A percentile compares a stretch with the other conserved stretches of the same genome.
Evolutionary conservation across 2,888 invertebrate genomes (phyloP).

Genomic region (Cheiracanthium punctorium): DNA sequence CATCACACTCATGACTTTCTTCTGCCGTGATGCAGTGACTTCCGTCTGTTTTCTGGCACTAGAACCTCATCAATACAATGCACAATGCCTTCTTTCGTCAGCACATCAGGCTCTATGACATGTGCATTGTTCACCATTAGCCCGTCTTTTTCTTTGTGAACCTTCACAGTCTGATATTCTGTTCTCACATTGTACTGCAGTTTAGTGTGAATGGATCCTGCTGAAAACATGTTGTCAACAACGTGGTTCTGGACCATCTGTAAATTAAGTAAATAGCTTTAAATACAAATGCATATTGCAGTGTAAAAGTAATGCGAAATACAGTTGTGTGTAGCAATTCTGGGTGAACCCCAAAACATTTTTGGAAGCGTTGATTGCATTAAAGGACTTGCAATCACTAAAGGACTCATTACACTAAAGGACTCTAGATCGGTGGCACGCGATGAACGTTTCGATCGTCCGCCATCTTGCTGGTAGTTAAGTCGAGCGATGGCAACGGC

Average conservation of each 20-base stretch:
- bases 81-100: conserved; percentile 78
- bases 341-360: no score
- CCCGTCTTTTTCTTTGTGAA: conserved; percentile 75
- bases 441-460: no score
- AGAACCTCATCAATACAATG: conserved; percentile 78
- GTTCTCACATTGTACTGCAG: conserved; percentile 75
- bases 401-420: no score
- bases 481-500: no score
- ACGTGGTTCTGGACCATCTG: conserved; percentile 78
- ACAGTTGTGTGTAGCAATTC: no score
- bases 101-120: conserved; percentile 76
- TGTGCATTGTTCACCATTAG: conserved; percentile 77
- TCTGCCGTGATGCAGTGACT: background rate
- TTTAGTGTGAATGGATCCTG: conserved; percentile 75
- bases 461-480: no score
- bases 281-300: no score
- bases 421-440: no score
- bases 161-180: conserved; percentile 75
- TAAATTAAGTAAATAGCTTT: no score
- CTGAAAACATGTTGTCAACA: conserved; percentile 77
- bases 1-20: conserved; percentile 38
- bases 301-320: no score
- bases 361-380: no score
- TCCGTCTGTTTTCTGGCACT: conserved; percentile 75
- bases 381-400: no score